Conservation (phyloP, 2,797 vertebrate species). For the Coregonus sp. region DNA sequence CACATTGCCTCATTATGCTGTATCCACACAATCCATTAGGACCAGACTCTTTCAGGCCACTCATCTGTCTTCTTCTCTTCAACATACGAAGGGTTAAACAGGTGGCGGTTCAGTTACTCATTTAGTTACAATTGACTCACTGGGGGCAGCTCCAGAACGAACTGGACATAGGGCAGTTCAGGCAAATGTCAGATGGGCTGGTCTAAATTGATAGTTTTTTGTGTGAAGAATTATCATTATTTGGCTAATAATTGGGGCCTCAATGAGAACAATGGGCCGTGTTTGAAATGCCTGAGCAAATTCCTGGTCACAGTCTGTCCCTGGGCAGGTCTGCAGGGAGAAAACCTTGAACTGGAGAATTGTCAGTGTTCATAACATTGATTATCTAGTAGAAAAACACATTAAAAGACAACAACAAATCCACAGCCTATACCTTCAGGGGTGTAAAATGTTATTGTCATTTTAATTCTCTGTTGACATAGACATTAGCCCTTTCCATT, state of each 20-base stretch:
- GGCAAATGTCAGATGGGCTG: neutral
- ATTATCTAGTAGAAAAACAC: neutral
- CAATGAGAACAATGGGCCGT: no score
- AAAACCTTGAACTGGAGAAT: no score
- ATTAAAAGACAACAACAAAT: neutral
- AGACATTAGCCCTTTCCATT: neutral
- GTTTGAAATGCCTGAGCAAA: neutral
- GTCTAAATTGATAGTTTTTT: neutral
- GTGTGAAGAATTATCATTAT: neutral
- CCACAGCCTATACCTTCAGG: neutral
- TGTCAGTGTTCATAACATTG: neutral
- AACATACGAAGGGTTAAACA: neutral
- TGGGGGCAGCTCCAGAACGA: neutral
- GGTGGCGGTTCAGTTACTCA: neutral
- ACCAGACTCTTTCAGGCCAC: slow-evolving; percentile 1
- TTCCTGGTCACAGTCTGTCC: neutral
- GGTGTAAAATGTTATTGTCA: neutral
- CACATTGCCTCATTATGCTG: slow-evolving; percentile 1
- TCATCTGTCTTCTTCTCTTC: neutral
- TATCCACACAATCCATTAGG: slow-evolving; percentile 15
- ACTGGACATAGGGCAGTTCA: neutral
- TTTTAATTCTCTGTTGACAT: neutral
- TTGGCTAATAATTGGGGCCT: neutral
- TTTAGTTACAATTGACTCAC: neutral
- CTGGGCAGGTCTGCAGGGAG: neutral